Evolutionary conservation across 2,888 invertebrate genomes (phyloP), one percentile per base, ranked within the genome.

Genomic region (Megalurothrips usitatus): DNA sequence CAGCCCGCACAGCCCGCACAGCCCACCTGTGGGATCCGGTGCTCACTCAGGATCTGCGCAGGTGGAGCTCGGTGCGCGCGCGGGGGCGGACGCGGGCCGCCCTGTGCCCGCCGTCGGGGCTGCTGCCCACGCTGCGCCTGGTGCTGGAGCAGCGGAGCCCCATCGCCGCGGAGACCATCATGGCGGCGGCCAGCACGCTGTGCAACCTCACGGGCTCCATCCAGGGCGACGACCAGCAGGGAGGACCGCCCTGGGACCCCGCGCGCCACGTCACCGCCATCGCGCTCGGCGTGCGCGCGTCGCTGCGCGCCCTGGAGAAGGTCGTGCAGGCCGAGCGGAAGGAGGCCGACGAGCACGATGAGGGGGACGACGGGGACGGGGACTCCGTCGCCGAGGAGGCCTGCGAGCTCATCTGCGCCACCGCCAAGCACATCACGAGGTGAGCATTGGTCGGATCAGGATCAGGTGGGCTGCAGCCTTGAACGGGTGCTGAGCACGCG

Each of bases 61-160:
- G 34, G 34, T 43, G 34, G 34, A 43, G 34, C 34, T 43, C 34
- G 34, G 34, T 43, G 34, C 34, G 34, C 3, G 34, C 3, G 34
- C 34, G 6, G 34, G 34, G 34, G 34, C 34, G 34, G 34, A n/a
- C 34, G 23, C 23, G 1, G 26, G n/a, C 68, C 68, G 12, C 10
- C 68, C 68, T 75, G 23, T 75, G 68, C 26, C 26, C 68, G 1
- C 68, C 68, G 23, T 8, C 12, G 68, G 68, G 68, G 11, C 23
- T 75, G 68, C 68, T 75, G 68, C 26, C 68, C 11, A 75, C 68
- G 68, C 68, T 75, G 68, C 23, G 68, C 68, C 68, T 75, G 23
- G 68, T 75, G 23, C 68, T 75, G 68, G 68, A 75, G 23, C 68
- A 23, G 11, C 23, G 23, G 68, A 26, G 68, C 68, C 23, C 23